Conservation (phyloP, 64 coral and sea anemone genomes). For the Astreopora myriophthalma region DNA sequence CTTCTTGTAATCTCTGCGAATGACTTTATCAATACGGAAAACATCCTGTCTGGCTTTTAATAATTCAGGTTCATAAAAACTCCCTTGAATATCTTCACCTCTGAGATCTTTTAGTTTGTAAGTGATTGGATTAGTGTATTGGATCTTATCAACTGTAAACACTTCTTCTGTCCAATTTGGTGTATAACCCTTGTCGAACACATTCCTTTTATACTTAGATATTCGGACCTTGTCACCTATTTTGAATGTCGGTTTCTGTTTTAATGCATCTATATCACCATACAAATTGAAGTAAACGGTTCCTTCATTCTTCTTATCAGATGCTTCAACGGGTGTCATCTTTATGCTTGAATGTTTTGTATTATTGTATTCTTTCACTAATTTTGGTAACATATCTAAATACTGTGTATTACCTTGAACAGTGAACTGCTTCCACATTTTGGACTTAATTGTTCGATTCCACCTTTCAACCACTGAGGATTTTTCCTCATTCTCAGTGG, state of each 20-base stretch:
- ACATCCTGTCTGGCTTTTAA: slow-evolving; percentile 5
- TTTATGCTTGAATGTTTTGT: slow-evolving; percentile 10
- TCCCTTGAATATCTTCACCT: not conserved
- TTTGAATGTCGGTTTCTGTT: slow-evolving; percentile 22
- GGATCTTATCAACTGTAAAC: slow-evolving; percentile 11
- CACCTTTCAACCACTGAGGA: slow-evolving; percentile 24
- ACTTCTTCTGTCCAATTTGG: slow-evolving; percentile 60
- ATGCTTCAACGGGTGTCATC: slow-evolving; percentile 40
- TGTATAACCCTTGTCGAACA: slow-evolving; percentile 34
- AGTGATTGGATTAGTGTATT: slow-evolving; percentile 56
- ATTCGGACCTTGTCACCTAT: slow-evolving; percentile 42
- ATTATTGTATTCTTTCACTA: slow-evolving; percentile 44
- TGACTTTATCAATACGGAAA: slow-evolving; percentile 42
- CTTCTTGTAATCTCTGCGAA: slow-evolving; percentile 38
- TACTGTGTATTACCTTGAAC: slow-evolving; percentile 7
- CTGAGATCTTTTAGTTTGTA: slow-evolving; percentile 35
- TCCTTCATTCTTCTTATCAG: slow-evolving; percentile 43
- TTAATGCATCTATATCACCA: slow-evolving; percentile 28
- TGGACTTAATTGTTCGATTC: slow-evolving; percentile 39
- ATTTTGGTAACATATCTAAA: slow-evolving; percentile 1
- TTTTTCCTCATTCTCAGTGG: slow-evolving; percentile 65
- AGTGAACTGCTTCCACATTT: slow-evolving; percentile 67
- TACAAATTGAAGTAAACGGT: slow-evolving; percentile 58
- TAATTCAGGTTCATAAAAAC: slow-evolving; percentile 44
- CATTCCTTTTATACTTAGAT: slow-evolving; percentile 21